Evolutionary conservation across 1,140 invertebrate species (phyloP).

Genomic region (Tetraneura akinire): DNA sequence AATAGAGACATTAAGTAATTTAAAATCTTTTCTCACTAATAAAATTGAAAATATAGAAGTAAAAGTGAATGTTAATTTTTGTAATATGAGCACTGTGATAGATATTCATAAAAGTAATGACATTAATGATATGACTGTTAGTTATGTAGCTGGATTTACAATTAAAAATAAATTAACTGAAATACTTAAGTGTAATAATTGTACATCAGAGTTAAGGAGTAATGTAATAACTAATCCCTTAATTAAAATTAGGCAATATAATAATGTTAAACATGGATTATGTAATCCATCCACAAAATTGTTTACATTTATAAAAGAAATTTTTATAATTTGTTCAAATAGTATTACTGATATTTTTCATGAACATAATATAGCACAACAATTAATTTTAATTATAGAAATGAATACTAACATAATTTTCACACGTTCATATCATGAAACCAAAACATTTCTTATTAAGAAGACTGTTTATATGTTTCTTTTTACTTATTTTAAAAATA

Average conservation of each 20-base stretch:
- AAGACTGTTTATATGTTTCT: background rate
- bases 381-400: background rate
- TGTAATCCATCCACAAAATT: background rate
- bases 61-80: background rate
- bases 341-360: background rate
- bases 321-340: background rate
- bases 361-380: background rate
- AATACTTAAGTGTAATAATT: background rate
- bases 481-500: background rate
- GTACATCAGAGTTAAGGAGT: background rate
- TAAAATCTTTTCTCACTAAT: background rate
- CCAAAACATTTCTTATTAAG: background rate
- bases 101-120: background rate
- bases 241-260: background rate
- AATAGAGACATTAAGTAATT: background rate
- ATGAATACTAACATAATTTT: background rate
- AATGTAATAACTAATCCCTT: background rate
- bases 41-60: background rate
- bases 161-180: background rate
- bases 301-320: background rate
- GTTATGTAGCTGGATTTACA: background rate
- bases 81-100: background rate
- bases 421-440: background rate
- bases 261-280: background rate
- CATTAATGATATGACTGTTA: background rate